Evolutionary conservation across 2,888 invertebrate species (phyloP).

Genomic region (Tethea ocularis): DNA sequence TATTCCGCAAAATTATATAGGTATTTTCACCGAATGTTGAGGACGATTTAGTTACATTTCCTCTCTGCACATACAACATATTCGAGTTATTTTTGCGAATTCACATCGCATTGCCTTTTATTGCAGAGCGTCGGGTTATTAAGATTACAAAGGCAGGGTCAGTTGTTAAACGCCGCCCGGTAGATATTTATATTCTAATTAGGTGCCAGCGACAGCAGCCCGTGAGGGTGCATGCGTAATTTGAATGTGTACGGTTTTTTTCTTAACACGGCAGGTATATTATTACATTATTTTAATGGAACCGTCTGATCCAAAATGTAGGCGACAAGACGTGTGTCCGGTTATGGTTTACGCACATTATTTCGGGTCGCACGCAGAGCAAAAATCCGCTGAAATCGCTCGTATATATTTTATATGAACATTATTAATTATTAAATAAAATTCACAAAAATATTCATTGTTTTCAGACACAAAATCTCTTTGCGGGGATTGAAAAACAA

Average conservation of each 20-base stretch:
- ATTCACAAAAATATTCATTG: too few species aligned
- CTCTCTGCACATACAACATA: conserved; percentile 11
- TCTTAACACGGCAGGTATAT: conserved; percentile 60
- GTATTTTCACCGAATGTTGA: not conserved
- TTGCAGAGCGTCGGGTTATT: conserved; percentile 55
- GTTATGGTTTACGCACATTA: not conserved
- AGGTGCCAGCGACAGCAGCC: conserved; percentile 66
- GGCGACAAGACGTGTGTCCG: conserved; percentile 33
- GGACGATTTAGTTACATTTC: not conserved
- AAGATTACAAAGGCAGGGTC: conserved; percentile 70
- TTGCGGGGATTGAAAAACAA: too few species aligned
- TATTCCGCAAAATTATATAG: not conserved
- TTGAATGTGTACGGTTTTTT: conserved; percentile 58
- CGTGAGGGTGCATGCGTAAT: conserved; percentile 76
- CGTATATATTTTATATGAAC: too few species aligned
- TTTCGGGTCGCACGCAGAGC: too few species aligned
- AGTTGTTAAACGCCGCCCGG: conserved; percentile 67
- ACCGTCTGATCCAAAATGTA: conserved; percentile 43
- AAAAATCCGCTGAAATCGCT: too few species aligned
- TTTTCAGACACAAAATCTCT: too few species aligned
- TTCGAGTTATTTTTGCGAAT: conserved; percentile 41
- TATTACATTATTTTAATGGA: conserved; percentile 65
- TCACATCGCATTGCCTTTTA: conserved; percentile 47
- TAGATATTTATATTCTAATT: conserved; percentile 79
- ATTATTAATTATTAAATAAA: too few species aligned